Percentiles rank a stretch among this genome's conserved stretches.
These are phyloP conservation scores for silkworm (Bombyx mori) DNA, from an alignment of 1,140 invertebrate genomes.

Conservation along the genomic window DNA sequence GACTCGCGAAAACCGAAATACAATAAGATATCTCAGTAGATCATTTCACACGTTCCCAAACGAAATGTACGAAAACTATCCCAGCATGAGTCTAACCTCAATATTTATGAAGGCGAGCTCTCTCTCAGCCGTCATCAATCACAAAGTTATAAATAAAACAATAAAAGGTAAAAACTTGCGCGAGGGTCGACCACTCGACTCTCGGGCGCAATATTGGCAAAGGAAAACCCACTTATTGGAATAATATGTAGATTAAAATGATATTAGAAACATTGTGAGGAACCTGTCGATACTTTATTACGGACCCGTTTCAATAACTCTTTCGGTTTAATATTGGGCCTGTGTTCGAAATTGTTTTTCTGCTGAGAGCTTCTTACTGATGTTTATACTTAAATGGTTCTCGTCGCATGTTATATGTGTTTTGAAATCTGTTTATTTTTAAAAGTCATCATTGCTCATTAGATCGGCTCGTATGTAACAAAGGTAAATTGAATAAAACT, in stretches of 20 bases:
- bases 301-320: constrained; percentile 27
- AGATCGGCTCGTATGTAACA: background rate
- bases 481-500: background rate
- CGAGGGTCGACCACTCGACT: constrained; percentile 48
- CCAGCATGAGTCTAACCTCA: constrained; percentile 45
- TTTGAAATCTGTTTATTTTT: background rate
- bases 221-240: constrained; percentile 64
- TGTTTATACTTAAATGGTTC: background rate
- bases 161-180: constrained; percentile 65
- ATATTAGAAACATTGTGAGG: constrained; percentile 54
- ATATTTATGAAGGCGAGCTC: constrained; percentile 67
- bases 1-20: too few relatives aligned
- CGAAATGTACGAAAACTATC: constrained; percentile 34
- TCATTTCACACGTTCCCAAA: background rate
- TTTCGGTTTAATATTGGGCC: constrained; percentile 12
- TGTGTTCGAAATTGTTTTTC: background rate
- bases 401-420: background rate
- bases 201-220: constrained; percentile 48
- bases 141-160: constrained; percentile 71
- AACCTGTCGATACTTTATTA: constrained; percentile 49
- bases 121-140: constrained; percentile 60
- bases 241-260: constrained; percentile 69
- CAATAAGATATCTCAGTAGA: too few relatives aligned
- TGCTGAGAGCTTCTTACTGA: background rate
- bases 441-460: background rate